These are phyloP conservation scores for Sebastes schlegelii DNA, from an alignment of 2,113 vertebrate species.

Conservation along the genomic window DNA sequence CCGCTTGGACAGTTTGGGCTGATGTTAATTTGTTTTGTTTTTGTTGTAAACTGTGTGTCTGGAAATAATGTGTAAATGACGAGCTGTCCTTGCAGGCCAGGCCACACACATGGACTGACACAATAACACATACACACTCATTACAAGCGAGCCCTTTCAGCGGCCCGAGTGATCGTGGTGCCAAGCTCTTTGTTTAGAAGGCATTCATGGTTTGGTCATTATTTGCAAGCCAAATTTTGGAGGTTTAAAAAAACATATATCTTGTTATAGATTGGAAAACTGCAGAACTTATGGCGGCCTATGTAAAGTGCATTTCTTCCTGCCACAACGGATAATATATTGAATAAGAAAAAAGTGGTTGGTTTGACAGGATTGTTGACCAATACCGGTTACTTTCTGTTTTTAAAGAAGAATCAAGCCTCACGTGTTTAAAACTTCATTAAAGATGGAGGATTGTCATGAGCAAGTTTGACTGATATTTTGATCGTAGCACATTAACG, in stretches of 20 bases:
- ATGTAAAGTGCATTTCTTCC: neutral
- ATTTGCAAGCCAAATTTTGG: conserved; percentile 48
- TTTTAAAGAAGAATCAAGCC: neutral
- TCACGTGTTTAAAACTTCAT: too few relatives aligned
- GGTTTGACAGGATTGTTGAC: neutral
- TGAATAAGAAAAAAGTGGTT: neutral
- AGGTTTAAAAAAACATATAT: conserved; percentile 15
- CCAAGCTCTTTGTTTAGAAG: conserved; percentile 72
- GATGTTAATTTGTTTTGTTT: conserved; percentile 72
- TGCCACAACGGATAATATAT: neutral
- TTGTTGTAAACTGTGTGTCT: conserved; percentile 75
- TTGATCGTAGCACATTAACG: neutral
- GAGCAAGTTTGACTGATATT: neutral
- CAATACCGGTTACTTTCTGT: neutral
- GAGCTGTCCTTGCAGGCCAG: conserved; percentile 35
- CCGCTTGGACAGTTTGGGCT: conserved; percentile 32
- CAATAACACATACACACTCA: conserved; percentile 45
- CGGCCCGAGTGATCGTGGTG: conserved; percentile 32
- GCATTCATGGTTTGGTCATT: conserved; percentile 63
- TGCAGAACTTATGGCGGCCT: neutral
- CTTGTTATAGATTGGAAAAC: neutral
- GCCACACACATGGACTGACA: conserved; percentile 62
- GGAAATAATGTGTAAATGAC: conserved; percentile 74
- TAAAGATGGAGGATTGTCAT: neutral
- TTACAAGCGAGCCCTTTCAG: conserved; percentile 62